These are phyloP conservation scores for Falco punctatus DNA, from an alignment of 2,113 vertebrate species.

Conservation along the genomic window DNA sequence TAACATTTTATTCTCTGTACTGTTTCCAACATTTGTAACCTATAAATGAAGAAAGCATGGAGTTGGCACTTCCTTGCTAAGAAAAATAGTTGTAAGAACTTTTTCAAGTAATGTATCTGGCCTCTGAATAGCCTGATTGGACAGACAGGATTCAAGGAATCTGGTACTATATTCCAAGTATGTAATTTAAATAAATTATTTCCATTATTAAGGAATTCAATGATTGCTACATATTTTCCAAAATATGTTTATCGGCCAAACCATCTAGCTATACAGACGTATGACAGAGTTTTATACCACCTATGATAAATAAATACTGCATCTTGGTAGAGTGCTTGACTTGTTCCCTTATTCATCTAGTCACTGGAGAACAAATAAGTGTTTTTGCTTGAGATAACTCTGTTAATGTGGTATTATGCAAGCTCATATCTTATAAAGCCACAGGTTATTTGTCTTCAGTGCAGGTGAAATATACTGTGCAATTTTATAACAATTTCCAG, in stretches of 20 bases:
- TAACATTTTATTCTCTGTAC: background rate
- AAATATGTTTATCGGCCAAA: background rate
- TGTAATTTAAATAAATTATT: background rate
- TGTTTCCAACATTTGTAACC: background rate
- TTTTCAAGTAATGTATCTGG: background rate
- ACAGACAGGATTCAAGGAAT: background rate
- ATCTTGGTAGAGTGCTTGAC: background rate
- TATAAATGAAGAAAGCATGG: background rate
- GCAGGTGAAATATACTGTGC: background rate
- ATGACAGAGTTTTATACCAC: background rate
- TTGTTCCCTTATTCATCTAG: background rate
- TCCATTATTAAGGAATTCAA: background rate
- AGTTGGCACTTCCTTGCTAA: background rate
- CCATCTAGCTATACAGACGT: background rate
- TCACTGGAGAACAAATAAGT: background rate
- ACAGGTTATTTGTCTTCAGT: conserved; percentile 13
- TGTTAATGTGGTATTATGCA: background rate
- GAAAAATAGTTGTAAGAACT: background rate
- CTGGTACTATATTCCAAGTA: background rate
- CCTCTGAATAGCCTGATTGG: background rate
- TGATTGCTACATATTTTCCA: background rate
- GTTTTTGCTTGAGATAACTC: background rate
- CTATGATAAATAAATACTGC: background rate
- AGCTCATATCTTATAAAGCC: background rate
- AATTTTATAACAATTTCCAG: conserved; percentile 23